Conservation (phyloP, 92 coral and sea anemone species). For the Phenganax stokvisi region DNA sequence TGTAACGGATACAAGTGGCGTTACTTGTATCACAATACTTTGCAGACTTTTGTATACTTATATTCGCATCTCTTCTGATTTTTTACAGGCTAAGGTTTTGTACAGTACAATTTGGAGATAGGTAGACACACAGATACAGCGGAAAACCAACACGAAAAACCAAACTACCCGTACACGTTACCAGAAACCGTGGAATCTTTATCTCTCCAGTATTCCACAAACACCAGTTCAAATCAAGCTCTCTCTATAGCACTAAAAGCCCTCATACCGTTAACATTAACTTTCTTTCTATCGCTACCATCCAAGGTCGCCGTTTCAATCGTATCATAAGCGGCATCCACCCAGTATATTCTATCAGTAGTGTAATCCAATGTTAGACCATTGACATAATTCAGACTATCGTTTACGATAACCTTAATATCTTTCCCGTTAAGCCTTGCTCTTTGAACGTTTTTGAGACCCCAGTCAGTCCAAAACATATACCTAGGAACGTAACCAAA, state of each 20-base stretch:
- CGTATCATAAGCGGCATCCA: conserved; percentile 57
- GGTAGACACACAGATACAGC: too few relatives aligned
- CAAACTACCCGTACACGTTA: too few relatives aligned
- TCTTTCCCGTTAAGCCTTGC: conserved; percentile 69
- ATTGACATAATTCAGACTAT: conserved; percentile 51
- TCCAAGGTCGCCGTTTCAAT: conserved; percentile 62
- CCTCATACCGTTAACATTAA: conserved; percentile 1
- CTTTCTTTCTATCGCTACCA: conserved; percentile 43
- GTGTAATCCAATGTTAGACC: conserved; percentile 75
- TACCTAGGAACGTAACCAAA: conserved; percentile 40
- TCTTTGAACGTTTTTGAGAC: conserved; percentile 58
- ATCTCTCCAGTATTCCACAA: too few relatives aligned
- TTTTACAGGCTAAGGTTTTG: too few relatives aligned
- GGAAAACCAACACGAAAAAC: too few relatives aligned
- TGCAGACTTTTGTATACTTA: too few relatives aligned
- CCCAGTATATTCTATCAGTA: conserved; percentile 63
- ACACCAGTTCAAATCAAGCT: too few relatives aligned
- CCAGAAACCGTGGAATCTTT: too few relatives aligned
- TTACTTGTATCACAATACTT: too few relatives aligned
- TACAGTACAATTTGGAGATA: too few relatives aligned
- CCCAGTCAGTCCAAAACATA: conserved; percentile 94
- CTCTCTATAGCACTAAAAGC: background rate
- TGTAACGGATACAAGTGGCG: too few relatives aligned
- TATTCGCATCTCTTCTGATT: too few relatives aligned
- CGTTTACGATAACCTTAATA: conserved; percentile 48